A percentile compares a stretch with the other conserved stretches of the same genome.
Conservation (phyloP, 2,888 invertebrate genomes). For the Stomorhina lunata region DNA sequence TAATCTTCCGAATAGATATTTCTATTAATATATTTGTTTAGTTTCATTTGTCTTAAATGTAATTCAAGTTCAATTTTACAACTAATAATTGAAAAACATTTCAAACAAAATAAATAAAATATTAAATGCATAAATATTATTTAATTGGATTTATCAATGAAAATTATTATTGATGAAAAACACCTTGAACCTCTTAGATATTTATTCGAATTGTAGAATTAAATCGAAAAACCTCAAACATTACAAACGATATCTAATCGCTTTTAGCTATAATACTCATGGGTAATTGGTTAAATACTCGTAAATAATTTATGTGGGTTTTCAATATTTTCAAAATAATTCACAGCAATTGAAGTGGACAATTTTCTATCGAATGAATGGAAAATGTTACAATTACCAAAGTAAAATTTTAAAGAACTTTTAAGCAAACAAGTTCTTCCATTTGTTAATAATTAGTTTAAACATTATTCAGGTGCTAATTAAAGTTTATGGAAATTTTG, state of each 20-base stretch:
- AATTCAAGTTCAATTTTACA: slow-evolving; percentile 51
- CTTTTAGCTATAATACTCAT: too few relatives aligned
- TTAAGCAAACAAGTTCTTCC: neutral
- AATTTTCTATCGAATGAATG: neutral
- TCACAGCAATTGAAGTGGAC: neutral
- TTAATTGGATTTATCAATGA: neutral
- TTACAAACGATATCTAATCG: slow-evolving; percentile 5
- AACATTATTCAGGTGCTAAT: neutral
- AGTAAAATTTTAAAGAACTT: neutral
- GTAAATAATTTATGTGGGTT: slow-evolving; percentile 1
- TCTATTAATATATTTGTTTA: neutral
- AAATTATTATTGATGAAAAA: neutral
- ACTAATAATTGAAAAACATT: neutral
- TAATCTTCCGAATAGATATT: neutral
- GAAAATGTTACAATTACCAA: neutral
- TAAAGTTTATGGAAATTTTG: neutral
- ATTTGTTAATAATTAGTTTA: neutral
- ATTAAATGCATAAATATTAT: neutral
- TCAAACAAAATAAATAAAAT: neutral
- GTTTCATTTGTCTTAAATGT: neutral
- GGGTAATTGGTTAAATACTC: neutral
- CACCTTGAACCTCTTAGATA: slow-evolving; percentile 21
- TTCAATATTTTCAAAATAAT: neutral
- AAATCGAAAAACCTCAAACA: neutral
- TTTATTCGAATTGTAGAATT: neutral